These are phyloP conservation scores for Manis crassicaudata DNA, from an alignment of 2,797 vertebrate genomes.

Conservation along the genomic window DNA sequence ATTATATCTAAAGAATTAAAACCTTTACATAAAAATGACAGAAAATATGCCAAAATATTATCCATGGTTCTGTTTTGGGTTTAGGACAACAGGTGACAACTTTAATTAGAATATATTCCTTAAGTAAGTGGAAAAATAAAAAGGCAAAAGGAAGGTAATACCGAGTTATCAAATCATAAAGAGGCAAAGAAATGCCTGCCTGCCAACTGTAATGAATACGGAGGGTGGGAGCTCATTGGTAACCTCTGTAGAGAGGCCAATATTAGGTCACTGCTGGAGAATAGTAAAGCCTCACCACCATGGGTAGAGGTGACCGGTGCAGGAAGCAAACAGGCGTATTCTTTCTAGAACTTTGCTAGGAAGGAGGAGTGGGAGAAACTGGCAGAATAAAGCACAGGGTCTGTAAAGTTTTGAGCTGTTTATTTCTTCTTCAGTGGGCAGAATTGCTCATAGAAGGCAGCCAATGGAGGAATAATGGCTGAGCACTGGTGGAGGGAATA, in stretches of 20 bases:
- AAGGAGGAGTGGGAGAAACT: neutral
- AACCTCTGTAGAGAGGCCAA: neutral
- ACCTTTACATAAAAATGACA: neutral
- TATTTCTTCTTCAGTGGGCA: neutral
- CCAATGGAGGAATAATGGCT: fast-evolving
- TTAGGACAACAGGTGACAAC: neutral
- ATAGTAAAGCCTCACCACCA: neutral
- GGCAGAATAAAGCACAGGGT: neutral
- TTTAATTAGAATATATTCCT: neutral
- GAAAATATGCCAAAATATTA: neutral
- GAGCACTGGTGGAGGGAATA: neutral
- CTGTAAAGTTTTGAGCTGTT: neutral
- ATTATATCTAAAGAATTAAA: neutral
- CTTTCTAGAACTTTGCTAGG: neutral
- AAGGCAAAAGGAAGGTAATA: neutral
- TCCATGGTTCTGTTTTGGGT: neutral
- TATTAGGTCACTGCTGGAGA: neutral
- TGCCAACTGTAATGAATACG: neutral
- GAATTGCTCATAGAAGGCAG: neutral
- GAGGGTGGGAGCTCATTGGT: neutral
- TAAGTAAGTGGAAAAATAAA: neutral
- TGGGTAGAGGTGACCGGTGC: neutral
- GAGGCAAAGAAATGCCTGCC: neutral
- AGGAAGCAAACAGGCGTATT: neutral
- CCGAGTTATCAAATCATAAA: neutral